Evolutionary conservation across 2,888 invertebrate species (phyloP).

Genomic region (Drosophila tripunctata): DNA sequence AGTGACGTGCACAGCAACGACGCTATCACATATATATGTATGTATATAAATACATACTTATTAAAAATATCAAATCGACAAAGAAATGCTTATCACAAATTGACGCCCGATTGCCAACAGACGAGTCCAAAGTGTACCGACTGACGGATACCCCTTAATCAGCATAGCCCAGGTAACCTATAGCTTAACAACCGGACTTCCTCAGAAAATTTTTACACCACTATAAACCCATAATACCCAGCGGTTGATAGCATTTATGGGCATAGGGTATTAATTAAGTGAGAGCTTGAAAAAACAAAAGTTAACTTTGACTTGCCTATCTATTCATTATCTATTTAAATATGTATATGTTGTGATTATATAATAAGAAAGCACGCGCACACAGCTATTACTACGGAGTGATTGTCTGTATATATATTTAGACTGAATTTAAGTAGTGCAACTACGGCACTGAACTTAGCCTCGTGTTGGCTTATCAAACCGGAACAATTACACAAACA

Average conservation of each 20-base stretch:
- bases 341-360: conserved; percentile 27
- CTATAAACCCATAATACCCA: no score
- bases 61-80: not conserved
- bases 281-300: conserved; percentile 36
- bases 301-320: conserved; percentile 15
- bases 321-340: conserved; percentile 30
- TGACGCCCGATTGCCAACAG: not conserved
- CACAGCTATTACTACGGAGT: conserved; percentile 2
- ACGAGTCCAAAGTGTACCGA: conserved; percentile 2
- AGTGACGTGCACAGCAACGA: conserved; percentile 28
- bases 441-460: conserved; percentile 18
- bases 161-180: conserved; percentile 1
- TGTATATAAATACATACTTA: conserved; percentile 13
- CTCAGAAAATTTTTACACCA: no score
- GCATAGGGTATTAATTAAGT: conserved; percentile 23
- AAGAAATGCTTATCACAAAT: conserved; percentile 10
- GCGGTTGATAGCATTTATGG: not conserved
- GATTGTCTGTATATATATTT: not conserved
- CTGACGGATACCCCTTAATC: conserved; percentile 8
- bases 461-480: conserved; percentile 12
- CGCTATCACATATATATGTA: no score
- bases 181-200: conserved; percentile 1
- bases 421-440: conserved; percentile 1
- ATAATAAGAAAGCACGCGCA: conserved; percentile 34
- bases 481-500: conserved; percentile 19